Base-by-base conservation (phyloP, 1,140 invertebrate species). In the Drosophila lini region DNA sequence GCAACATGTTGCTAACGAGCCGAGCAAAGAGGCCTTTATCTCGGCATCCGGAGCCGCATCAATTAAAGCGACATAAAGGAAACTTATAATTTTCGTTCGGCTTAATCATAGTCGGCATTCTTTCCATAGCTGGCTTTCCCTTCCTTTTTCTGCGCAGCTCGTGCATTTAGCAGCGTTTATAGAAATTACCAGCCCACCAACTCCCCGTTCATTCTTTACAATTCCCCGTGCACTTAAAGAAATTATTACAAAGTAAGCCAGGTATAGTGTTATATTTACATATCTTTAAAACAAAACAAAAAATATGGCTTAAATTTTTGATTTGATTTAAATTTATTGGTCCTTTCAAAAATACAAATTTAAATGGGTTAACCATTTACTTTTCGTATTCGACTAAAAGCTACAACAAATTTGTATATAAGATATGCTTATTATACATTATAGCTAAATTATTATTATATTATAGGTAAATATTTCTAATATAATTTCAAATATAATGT, bases 31-130 rank as follows among this genome's bases (percentile, higher is more conserved):
- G 42, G 67, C 45, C 13, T 10, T 5, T 53, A 57, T 74, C 47
- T 44, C 61, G 47, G 80, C 84, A 89, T 88, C 77, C 84, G 77
- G 77, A 67, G 78, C 47, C 48, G 82, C 84, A 80, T 80, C 81
- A 89, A 88, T 88, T 84, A 88, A 88, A 75, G 84, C 83, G 80
- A 89, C 84, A 89, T 89, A 78, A 80, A 86, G 79, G 67, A 86
- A 86, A 80, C 67, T 82, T 89, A 80, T 89, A 89, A 89, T 88
- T 89, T 89, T 78, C 80, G 69, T 78, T 52, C 61, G 74, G 69
- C 80, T 89, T 89, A 84, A 88, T 89, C 83, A 89, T 82, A 89
- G 84, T 38, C 82, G 80, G 82, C 83, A 77, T 88, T 88, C 44
- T 36, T 31, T 13, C 34, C 31, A 34, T 34, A 11, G 44, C 41